These are phyloP conservation scores for Mormyrops boulengeri DNA, from an alignment of 2,797 vertebrate species.

Conservation along the genomic window DNA sequence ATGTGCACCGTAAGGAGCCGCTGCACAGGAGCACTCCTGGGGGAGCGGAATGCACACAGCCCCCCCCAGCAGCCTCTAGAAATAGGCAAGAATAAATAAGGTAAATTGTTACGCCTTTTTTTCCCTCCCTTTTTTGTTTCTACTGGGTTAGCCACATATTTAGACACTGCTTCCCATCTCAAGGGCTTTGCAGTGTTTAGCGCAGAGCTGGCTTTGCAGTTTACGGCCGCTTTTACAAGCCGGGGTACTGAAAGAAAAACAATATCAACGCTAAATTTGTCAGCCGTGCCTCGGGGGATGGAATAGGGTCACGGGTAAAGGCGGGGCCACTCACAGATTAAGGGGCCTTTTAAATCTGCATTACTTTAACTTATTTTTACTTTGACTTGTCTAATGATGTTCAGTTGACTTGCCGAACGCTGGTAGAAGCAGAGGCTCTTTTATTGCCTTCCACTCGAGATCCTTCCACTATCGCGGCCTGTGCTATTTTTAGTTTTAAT, in stretches of 20 bases:
- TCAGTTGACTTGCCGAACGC: background rate
- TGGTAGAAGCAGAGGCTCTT: background rate
- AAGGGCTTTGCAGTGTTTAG: slow-evolving; percentile 45
- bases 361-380: slow-evolving; percentile 9
- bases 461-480: too few relatives aligned
- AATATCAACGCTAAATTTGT: slow-evolving; percentile 16
- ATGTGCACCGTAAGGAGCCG: slow-evolving; percentile 47
- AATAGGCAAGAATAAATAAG: slow-evolving; percentile 42
- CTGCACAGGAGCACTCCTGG: slow-evolving; percentile 44
- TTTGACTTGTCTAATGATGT: background rate
- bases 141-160: slow-evolving; percentile 55
- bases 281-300: background rate
- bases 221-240: slow-evolving; percentile 45
- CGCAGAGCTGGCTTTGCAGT: slow-evolving; percentile 43
- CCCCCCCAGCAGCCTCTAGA: slow-evolving; percentile 31
- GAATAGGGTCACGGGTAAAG: background rate
- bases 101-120: slow-evolving; percentile 35
- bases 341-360: background rate
- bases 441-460: background rate
- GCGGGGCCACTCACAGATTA: background rate
- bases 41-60: slow-evolving; percentile 43
- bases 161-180: slow-evolving; percentile 43
- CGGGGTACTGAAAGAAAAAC: slow-evolving; percentile 24
- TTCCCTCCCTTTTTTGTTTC: slow-evolving; percentile 22
- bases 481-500: background rate